Base-by-base conservation (phyloP, 2,113 vertebrate species). In the Elgaria multicarinata region DNA sequence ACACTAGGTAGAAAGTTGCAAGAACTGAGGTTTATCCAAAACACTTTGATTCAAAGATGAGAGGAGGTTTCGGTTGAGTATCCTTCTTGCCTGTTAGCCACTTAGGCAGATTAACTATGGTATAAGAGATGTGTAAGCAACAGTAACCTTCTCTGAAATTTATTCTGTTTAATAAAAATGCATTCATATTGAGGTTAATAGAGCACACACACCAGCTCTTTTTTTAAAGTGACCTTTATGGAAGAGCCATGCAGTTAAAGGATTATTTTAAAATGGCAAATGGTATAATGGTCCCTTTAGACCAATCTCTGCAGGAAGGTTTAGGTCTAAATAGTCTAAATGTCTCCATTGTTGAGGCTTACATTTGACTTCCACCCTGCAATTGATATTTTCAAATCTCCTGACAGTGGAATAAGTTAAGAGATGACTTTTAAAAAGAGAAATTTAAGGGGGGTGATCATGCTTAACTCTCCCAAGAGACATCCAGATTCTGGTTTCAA, bases 401-500 rank as follows among this genome's bases (percentile, higher is more conserved):
- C 24, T 84, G n/a, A 33, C 9, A 76, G 55, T 3, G 50, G 3
- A 42, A 50, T 86, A 69, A 85, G 2, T 26, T 24, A 88, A 0
- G 0, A 4, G 4, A n/a, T 1, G 31, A 14, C 50, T 89, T 89
- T 46, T 82, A 66, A 67, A 0, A 0, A 31, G 22, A 36, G 3
- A 83, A 66, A 69, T 82, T 66, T 66, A 74, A 87, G 64, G 69
- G 6, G 8, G 2, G 36, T 79, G 3, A 77, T 79, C 87, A 76
- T 53, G 72, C 62, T 55, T 81, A 22, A 42, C 77, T 87, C 44
- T 31, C 42, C 58, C 44, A 66, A 53, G 89, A 87, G 2, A 18
- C 20, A 89, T 33, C 24, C 80, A 92, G 69, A 83, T 31, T 31
- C 55, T 87, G 75, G n/a, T 53, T 93, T 28, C 28, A 87, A 55